Conservation (phyloP, 37 sponge, comb jelly and placozoan species). For the Beroe forskalii region DNA sequence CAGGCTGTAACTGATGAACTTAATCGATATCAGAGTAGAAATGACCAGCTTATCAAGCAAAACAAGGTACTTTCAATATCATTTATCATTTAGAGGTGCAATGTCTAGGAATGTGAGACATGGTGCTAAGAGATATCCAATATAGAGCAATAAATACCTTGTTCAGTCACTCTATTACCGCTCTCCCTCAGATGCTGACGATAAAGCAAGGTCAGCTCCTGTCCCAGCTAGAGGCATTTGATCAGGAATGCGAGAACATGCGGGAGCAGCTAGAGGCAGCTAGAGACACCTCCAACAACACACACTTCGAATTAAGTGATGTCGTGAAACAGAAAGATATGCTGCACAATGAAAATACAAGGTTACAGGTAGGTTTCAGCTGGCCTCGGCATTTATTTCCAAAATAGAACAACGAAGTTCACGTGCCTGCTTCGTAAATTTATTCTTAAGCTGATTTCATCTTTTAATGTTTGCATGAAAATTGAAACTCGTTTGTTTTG, state of each 20-base stretch:
- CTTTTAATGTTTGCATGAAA: too few relatives aligned
- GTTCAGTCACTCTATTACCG: too few relatives aligned
- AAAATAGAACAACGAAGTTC: too few relatives aligned
- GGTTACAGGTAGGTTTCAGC: constrained; percentile 10
- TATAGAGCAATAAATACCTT: too few relatives aligned
- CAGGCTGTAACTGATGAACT: constrained; percentile 18
- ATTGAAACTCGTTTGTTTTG: too few relatives aligned
- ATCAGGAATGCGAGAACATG: constrained; percentile 57
- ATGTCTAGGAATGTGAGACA: too few relatives aligned
- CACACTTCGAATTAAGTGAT: neutral
- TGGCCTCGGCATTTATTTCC: too few relatives aligned
- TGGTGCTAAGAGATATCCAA: too few relatives aligned
- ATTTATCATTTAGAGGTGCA: too few relatives aligned
- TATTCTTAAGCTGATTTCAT: too few relatives aligned
- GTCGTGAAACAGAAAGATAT: constrained; percentile 20
- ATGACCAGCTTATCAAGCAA: constrained; percentile 60
- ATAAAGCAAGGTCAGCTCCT: constrained; percentile 63
- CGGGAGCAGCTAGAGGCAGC: constrained; percentile 45
- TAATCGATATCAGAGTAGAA: constrained; percentile 45
- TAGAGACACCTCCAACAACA: constrained; percentile 18
- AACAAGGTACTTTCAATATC: constrained; percentile 65
- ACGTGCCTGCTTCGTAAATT: too few relatives aligned
- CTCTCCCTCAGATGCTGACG: constrained; percentile 54
- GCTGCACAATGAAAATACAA: constrained; percentile 10
- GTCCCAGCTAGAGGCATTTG: constrained; percentile 48